Evolutionary conservation across 1,140 invertebrate species (phyloP), one percentile per base, ranked within the genome.

Genomic region (Drosophila athabasca): DNA sequence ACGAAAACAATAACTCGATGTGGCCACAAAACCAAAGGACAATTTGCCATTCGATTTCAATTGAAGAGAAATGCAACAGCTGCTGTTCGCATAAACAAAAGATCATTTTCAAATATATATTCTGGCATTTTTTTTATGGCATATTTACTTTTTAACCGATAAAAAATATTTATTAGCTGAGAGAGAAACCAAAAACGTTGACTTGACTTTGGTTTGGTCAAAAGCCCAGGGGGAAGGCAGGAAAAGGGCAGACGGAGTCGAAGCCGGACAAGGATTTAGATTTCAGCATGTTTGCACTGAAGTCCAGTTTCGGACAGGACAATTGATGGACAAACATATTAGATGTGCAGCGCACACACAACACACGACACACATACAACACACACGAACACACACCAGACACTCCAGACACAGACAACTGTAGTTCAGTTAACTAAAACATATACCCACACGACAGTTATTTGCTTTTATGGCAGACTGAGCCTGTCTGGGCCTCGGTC

Each of bases 391-490:
- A 11, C 35, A 45, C 44, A 19, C 6, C 44, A 46, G 70, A 57
- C 66, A 43, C 64, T 26, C 29, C 45, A 58, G 64, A 49, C 62
- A 69, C 61, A 43, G 67, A 76, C 72, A 82, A 73, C 79, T 68
- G 72, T 79, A 57, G 66, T 83, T 83, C 53, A 66, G 76, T 78
- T 83, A 79, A 84, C 70, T 82, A 39, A 73, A 51, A 46, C 45
- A 7, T 22, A 39, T 13, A 54, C 26, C 26, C 44, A 66, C 39
- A 58, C 60, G 82, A 87, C 82, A 85, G 82, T 75, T 85, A 85
- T 85, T 85, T 85, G 82, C 82, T 87, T 87, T 87, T 87, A 87
- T 87, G 82, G 67, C 82, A 81, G 66, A 71, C 76, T 53, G 70
- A 48, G 71, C 70, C 70, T 72, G 66, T 54, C 39, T 57, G 35